These are phyloP conservation scores for Rhabdomys pumilio DNA, from an alignment of 2,797 vertebrate species.

Conservation along the genomic window DNA sequence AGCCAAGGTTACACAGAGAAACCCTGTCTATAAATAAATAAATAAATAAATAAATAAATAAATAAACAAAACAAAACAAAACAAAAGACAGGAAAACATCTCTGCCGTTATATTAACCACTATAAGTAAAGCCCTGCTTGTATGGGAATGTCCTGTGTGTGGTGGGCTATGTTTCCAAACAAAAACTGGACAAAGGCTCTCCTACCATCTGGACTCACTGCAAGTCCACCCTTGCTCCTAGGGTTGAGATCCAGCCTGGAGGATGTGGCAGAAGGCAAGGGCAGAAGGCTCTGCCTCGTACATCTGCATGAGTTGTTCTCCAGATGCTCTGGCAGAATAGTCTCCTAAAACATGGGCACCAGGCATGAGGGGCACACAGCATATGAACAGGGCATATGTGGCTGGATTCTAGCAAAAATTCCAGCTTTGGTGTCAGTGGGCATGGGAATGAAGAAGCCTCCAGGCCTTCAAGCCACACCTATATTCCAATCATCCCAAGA, in stretches of 20 bases:
- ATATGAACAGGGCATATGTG: neutral
- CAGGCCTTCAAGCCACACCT: neutral
- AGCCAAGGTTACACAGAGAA: too few relatives aligned
- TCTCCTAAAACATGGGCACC: neutral
- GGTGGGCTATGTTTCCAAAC: neutral
- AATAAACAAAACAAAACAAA: too few relatives aligned
- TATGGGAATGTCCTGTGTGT: neutral
- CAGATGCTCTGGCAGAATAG: neutral
- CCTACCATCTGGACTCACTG: too few relatives aligned
- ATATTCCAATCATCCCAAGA: neutral
- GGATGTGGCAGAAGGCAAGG: neutral
- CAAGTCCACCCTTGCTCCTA: fast-evolving
- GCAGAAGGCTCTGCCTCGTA: neutral
- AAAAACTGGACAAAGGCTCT: neutral
- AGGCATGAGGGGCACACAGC: neutral
- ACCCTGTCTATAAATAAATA: too few relatives aligned
- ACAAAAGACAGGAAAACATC: neutral
- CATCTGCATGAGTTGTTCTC: neutral
- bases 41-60: too few relatives aligned
- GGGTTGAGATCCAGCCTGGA: neutral
- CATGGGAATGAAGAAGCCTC: neutral
- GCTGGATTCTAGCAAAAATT: neutral
- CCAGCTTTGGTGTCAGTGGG: neutral
- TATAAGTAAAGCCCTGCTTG: neutral
- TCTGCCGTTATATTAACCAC: neutral